Conservation (phyloP, 1,140 invertebrate genomes). For the Geopemphigus sp. region DNA sequence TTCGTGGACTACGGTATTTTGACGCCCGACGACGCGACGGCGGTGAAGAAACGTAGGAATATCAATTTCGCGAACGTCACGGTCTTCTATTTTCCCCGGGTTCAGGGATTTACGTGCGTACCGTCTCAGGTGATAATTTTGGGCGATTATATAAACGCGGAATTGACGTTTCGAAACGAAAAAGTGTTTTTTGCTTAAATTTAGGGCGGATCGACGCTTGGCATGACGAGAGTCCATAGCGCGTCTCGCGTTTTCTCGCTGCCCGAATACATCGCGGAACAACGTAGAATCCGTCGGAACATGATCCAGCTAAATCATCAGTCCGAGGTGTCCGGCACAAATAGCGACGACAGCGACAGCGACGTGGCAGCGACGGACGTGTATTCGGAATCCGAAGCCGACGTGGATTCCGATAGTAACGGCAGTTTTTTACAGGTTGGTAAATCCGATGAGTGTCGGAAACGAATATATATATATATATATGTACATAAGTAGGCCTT, state of each 20-base stretch:
- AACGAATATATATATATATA: too few species aligned
- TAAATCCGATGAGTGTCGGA: too few species aligned
- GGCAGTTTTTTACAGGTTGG: constrained; percentile 78
- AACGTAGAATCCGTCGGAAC: constrained; percentile 78
- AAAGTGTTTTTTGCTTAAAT: constrained; percentile 46
- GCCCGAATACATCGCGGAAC: constrained; percentile 81
- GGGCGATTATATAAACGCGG: too few species aligned
- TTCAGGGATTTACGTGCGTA: constrained; percentile 97
- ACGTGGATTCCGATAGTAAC: constrained; percentile 78
- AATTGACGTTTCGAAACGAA: not conserved
- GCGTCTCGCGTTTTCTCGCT: constrained; percentile 75
- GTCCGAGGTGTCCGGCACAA: constrained; percentile 56
- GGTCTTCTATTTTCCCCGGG: constrained; percentile 91
- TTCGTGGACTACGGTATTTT: not conserved
- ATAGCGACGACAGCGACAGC: constrained; percentile 55
- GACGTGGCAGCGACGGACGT: constrained; percentile 53
- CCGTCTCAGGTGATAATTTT: constrained; percentile 72
- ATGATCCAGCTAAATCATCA: constrained; percentile 76
- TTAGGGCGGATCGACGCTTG: constrained; percentile 88
- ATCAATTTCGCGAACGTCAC: constrained; percentile 90
- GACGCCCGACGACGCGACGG: not conserved
- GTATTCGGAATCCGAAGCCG: constrained; percentile 72
- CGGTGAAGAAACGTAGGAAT: constrained; percentile 66
- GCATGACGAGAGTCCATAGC: constrained; percentile 87
- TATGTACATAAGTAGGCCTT: too few species aligned